These are phyloP conservation scores for Lepus timidus DNA, from an alignment of 2,113 vertebrate species.

Conservation along the genomic window DNA sequence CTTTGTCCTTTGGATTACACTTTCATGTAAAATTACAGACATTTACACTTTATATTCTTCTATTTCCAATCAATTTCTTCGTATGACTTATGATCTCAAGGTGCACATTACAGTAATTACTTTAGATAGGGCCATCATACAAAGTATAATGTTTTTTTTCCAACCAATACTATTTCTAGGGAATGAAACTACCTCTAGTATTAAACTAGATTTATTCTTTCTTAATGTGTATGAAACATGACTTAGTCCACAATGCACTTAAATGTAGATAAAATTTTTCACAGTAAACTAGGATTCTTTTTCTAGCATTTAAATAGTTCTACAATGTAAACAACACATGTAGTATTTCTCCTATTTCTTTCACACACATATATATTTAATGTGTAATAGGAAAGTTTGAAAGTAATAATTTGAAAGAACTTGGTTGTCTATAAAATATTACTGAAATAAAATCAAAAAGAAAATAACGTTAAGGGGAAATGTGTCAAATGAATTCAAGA, in stretches of 20 bases:
- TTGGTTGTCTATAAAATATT: neutral
- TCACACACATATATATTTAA: neutral
- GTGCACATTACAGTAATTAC: neutral
- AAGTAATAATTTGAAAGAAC: neutral
- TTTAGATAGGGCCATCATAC: neutral
- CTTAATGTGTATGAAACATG: neutral
- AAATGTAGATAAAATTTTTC: neutral
- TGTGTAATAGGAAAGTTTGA: neutral
- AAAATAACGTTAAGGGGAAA: neutral
- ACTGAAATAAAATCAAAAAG: neutral
- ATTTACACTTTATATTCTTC: neutral
- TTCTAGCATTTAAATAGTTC: neutral
- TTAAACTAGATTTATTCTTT: neutral
- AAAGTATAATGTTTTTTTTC: neutral
- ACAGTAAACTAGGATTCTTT: neutral
- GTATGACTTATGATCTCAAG: neutral
- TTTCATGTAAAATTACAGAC: slow-evolving; percentile 30
- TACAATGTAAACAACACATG: neutral
- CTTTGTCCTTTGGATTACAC: neutral
- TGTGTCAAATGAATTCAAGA: neutral
- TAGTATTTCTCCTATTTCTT: neutral
- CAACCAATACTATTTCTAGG: neutral
- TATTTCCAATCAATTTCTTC: neutral
- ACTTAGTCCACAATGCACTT: neutral
- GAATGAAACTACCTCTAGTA: neutral